phyloP scores from a whole-genome alignment of 2,113 vertebrate species.

The Apistogramma diplotaenia region DNA sequence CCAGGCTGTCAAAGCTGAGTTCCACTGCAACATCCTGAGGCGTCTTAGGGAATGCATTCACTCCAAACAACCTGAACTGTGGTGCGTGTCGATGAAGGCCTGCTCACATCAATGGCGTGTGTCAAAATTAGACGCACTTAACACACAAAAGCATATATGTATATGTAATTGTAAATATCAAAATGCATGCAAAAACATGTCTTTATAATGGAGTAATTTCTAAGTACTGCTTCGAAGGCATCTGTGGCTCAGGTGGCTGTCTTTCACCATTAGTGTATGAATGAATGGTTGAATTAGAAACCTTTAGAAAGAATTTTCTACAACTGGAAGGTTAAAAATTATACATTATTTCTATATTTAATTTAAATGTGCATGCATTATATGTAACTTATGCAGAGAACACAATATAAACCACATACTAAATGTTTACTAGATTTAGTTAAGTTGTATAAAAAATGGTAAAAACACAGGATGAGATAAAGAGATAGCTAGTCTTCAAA shows the following conservation, averaged over 20 bases:
- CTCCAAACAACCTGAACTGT: neutral
- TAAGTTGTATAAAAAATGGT: neutral
- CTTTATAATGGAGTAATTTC: neutral
- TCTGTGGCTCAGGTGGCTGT: neutral
- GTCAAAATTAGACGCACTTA: neutral
- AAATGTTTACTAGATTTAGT: neutral
- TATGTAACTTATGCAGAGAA: neutral
- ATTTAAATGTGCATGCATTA: neutral
- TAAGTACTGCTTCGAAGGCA: neutral
- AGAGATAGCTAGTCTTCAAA: neutral
- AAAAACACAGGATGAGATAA: neutral
- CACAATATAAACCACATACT: neutral
- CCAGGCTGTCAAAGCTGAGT: neutral
- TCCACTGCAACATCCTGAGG: neutral
- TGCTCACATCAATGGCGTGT: too few species aligned
- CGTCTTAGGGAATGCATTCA: neutral
- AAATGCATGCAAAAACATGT: neutral
- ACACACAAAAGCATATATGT: neutral
- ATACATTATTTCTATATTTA: neutral
- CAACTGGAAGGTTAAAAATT: neutral
- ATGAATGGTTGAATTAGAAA: neutral
- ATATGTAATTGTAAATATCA: neutral
- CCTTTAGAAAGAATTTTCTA: neutral
- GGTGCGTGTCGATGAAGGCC: neutral
- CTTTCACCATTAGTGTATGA: neutral